Base-by-base conservation (phyloP, 2,797 vertebrate species). In the Mus caroli region DNA sequence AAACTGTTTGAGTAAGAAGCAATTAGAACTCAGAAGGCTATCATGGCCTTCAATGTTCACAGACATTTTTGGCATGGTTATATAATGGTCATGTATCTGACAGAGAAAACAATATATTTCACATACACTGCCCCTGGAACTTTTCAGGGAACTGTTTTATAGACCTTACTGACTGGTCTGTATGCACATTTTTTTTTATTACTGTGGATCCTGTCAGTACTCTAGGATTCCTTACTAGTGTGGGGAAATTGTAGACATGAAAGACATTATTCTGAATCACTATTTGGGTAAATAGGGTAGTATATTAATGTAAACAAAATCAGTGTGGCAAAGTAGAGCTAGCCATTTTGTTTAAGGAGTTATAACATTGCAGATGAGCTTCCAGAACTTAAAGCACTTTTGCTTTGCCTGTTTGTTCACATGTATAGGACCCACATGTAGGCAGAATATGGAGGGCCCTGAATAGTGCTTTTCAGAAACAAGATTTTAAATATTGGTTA, bases 401-500 rank as follows among this genome's bases (percentile, higher is more conserved):
- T 95, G 22, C 37, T 86, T 62, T 80, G 73, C 56, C 26, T 78
- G 34, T 52, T 89, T 26, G 34, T 62, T 56, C 46, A 54, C n/a
- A 64, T 69, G 20, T 71, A 71, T 37, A 91, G 11, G 17, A 58
- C 76, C 60, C 71, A 19, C 43, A 92, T 73, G 26, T 46, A 85
- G 37, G 58, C 22, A 56, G 31, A 17, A 56, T 77, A 58, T 79
- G 15, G 52, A 89, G 46, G 79, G 24, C 46, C 64, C 37, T 78
- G n/a, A 84, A 71, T 34, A 88, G 52, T 77, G 40, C 40, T 88
- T 91, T 94, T 77, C 60, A 91, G 15, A 86, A 91, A 46, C 40
- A 46, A 24, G 31, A 34, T 96, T 84, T 94, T 85, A 84, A 96
- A 34, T 67, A 34, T 83, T 91, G 34, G 22, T 92, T 31, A 92